Conservation (phyloP, 2,888 invertebrate species). For the Rhorus exstirpatorius region DNA sequence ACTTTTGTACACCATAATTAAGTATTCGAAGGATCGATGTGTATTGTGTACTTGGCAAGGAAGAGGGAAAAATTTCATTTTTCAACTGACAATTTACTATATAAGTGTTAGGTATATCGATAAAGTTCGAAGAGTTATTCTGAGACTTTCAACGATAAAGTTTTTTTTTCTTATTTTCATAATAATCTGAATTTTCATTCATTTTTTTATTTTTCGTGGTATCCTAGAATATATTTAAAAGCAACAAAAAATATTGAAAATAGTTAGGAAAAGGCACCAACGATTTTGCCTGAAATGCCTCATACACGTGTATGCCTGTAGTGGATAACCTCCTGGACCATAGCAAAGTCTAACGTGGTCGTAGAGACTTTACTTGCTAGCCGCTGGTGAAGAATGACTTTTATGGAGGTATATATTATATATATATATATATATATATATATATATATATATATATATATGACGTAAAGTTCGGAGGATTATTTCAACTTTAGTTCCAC, state of each 20-base stretch:
- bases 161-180: no score
- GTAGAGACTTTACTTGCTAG: slow-evolving; percentile 16
- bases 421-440: slow-evolving; percentile 1
- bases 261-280: background rate
- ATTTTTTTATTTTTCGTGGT: no score
- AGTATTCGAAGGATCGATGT: no score
- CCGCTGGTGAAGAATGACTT: slow-evolving; percentile 50
- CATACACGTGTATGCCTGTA: background rate
- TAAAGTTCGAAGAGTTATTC: background rate
- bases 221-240: no score
- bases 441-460: no score
- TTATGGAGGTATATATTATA: slow-evolving; percentile 25
- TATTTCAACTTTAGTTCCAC: slow-evolving; percentile 57
- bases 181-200: no score
- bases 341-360: slow-evolving; percentile 37
- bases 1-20: no score
- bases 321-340: slow-evolving; percentile 13
- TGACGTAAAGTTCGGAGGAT: slow-evolving; percentile 44
- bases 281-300: background rate
- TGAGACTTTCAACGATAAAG: background rate
- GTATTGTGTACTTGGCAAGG: no score
- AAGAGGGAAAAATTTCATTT: no score
- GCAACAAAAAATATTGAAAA: no score
- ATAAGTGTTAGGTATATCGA: background rate
- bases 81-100: no score